These are phyloP conservation scores for Amitus sp. DNA, from an alignment of 2,888 invertebrate genomes.

Conservation along the genomic window DNA sequence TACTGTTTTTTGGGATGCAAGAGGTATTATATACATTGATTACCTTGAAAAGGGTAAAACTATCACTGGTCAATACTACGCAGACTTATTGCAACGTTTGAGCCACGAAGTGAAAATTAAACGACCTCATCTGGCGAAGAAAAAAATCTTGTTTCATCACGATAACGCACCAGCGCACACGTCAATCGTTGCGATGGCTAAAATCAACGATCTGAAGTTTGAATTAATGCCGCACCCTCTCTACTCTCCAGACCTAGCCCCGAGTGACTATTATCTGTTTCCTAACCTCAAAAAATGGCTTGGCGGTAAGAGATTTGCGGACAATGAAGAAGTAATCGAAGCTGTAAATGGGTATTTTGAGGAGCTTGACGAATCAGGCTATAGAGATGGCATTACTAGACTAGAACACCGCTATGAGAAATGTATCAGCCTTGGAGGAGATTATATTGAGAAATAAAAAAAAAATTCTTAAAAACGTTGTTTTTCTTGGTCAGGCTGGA, in stretches of 20 bases:
- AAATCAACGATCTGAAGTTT: conserved; percentile 20
- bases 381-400: conserved; percentile 31
- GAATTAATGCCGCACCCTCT: conserved; percentile 37
- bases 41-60: conserved; percentile 48
- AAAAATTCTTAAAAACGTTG: conserved; percentile 17
- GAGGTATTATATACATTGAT: conserved; percentile 46
- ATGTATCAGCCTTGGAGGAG: conserved; percentile 20
- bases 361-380: conserved; percentile 21
- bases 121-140: conserved; percentile 31
- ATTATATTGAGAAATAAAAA: conserved; percentile 34
- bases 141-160: conserved; percentile 31
- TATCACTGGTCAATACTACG: conserved; percentile 42
- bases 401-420: conserved; percentile 33
- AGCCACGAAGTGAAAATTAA: conserved; percentile 42
- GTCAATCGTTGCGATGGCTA: conserved; percentile 11
- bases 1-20: conserved; percentile 53
- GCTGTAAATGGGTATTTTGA: conserved; percentile 10
- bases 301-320: conserved; percentile 35
- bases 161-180: conserved; percentile 23
- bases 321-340: conserved; percentile 21
- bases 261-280: conserved; percentile 43
- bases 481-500: conserved; percentile 27
- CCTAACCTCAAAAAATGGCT: conserved; percentile 38
- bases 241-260: conserved; percentile 48
- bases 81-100: conserved; percentile 41